A percentile compares a stretch with the other conserved stretches of the same genome.
Evolutionary conservation across 2,888 invertebrate species (phyloP).

Genomic region (Melipona bicolor): DNA sequence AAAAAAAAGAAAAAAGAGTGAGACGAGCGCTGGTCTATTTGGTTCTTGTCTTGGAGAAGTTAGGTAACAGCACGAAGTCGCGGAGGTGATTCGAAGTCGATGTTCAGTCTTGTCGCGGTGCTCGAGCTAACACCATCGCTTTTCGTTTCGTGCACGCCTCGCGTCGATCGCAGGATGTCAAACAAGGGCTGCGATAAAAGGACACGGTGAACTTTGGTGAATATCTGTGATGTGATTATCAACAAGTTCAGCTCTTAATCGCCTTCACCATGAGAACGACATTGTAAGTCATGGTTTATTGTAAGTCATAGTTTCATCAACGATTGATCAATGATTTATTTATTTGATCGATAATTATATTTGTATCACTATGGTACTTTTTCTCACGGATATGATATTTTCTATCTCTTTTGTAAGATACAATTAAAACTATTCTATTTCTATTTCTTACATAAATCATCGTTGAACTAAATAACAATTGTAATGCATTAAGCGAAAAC

Average conservation of each 20-base stretch:
- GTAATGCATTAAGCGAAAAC: background rate
- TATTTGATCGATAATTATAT: background rate
- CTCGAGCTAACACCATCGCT: conserved; percentile 45
- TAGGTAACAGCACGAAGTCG: conserved; percentile 61
- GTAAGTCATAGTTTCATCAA: background rate
- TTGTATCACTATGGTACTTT: background rate
- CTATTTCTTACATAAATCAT: background rate
- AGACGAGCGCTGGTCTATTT: conserved; percentile 16
- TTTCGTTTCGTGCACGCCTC: conserved; percentile 11
- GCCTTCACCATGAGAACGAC: conserved; percentile 28
- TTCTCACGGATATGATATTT: no score
- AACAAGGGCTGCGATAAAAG: conserved; percentile 13
- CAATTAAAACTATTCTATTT: no score
- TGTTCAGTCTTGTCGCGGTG: conserved; percentile 54
- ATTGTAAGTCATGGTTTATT: conserved; percentile 29
- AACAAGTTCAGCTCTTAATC: background rate
- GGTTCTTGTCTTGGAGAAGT: conserved; percentile 47
- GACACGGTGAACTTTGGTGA: conserved; percentile 26
- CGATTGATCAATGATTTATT: background rate
- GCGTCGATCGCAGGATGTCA: conserved; percentile 31
- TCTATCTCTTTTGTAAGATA: background rate
- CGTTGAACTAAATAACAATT: background rate
- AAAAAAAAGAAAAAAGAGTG: background rate
- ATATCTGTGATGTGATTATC: conserved; percentile 48
- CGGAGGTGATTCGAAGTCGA: conserved; percentile 31